Percentiles rank a stretch among this genome's conserved stretches.
phyloP scores from a whole-genome alignment of 2,888 invertebrate genomes.

The Rugalucina vietnamica region DNA sequence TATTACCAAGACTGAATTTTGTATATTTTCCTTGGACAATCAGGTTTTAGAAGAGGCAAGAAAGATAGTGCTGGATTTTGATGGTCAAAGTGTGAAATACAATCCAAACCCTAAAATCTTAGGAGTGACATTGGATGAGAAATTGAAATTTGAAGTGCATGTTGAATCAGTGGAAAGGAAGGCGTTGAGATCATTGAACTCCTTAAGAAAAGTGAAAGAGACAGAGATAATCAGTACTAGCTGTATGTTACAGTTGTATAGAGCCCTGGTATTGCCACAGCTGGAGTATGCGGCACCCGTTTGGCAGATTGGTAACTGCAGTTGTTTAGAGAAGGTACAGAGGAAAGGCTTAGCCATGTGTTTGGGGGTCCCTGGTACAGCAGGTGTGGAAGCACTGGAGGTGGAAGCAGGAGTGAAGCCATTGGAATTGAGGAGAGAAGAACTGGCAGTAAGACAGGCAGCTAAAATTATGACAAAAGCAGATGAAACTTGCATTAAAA shows the following conservation, averaged over 20 bases:
- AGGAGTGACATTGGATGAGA: slow-evolving; percentile 16
- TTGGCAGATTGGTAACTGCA: slow-evolving; percentile 23
- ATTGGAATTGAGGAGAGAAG: slow-evolving; percentile 1
- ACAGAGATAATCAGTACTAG: not conserved
- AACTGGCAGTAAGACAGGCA: slow-evolving; percentile 21
- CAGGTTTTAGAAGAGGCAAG: not conserved
- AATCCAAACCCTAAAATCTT: slow-evolving; percentile 11
- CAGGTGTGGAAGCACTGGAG: slow-evolving; percentile 18
- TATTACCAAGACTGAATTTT: slow-evolving; percentile 12
- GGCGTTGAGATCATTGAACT: not conserved
- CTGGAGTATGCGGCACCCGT: slow-evolving; percentile 13
- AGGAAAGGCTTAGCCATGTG: slow-evolving; percentile 14
- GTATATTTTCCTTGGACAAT: slow-evolving; percentile 10
- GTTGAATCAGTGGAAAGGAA: slow-evolving; percentile 6
- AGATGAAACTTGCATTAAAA: not conserved
- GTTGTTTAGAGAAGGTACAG: slow-evolving; percentile 3
- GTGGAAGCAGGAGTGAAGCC: slow-evolving; percentile 17
- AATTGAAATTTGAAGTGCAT: slow-evolving; percentile 19
- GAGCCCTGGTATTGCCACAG: slow-evolving; percentile 1
- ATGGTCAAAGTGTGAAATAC: not conserved
- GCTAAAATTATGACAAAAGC: slow-evolving; percentile 11
- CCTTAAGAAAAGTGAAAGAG: slow-evolving; percentile 11
- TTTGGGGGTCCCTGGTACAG: slow-evolving; percentile 15
- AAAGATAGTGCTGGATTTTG: not conserved
- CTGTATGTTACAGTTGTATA: slow-evolving; percentile 17